Percentiles rank a stretch among this genome's conserved stretches.
phyloP scores from a whole-genome alignment of 1,140 invertebrate genomes.

The Drosophila pruinosa region DNA sequence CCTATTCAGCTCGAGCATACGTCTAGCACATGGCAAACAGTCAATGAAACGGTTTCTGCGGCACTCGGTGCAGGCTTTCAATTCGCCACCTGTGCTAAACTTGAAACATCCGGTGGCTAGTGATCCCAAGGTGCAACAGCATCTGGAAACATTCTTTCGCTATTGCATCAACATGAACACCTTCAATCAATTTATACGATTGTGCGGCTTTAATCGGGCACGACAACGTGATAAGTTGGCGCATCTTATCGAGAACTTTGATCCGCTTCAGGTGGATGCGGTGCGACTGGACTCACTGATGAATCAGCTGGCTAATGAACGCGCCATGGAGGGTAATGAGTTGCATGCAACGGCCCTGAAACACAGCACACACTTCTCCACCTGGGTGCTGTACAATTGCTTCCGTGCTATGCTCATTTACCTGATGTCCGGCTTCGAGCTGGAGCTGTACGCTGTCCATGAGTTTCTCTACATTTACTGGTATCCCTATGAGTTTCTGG shows the following conservation, averaged over 20 bases:
- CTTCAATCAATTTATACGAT: constrained; percentile 93
- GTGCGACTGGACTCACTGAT: constrained; percentile 95
- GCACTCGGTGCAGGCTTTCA: constrained; percentile 93
- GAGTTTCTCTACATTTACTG: constrained; percentile 98
- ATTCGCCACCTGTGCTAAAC: constrained; percentile 92
- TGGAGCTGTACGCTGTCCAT: constrained; percentile 97
- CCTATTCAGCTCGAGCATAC: constrained; percentile 86
- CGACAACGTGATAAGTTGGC: constrained; percentile 96
- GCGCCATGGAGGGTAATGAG: constrained; percentile 73
- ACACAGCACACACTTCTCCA: constrained; percentile 95
- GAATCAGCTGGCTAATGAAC: constrained; percentile 84
- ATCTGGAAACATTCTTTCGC: constrained; percentile 93
- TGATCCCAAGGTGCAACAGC: constrained; percentile 85
- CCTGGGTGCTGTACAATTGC: constrained; percentile 98
- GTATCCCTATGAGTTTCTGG: constrained; percentile 98
- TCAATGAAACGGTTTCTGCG: constrained; percentile 91
- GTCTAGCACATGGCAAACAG: constrained; percentile 83
- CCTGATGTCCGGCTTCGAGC: constrained; percentile 95
- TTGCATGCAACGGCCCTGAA: constrained; percentile 82
- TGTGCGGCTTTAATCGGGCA: constrained; percentile 97
- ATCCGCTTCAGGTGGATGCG: constrained; percentile 96
- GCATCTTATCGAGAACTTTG: constrained; percentile 93
- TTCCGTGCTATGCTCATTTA: constrained; percentile 98
- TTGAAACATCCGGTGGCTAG: constrained; percentile 86
- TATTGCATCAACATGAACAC: constrained; percentile 91